These are phyloP conservation scores for Glyphotaelius pellucidus DNA, from an alignment of 2,888 invertebrate species.

Conservation along the genomic window DNA sequence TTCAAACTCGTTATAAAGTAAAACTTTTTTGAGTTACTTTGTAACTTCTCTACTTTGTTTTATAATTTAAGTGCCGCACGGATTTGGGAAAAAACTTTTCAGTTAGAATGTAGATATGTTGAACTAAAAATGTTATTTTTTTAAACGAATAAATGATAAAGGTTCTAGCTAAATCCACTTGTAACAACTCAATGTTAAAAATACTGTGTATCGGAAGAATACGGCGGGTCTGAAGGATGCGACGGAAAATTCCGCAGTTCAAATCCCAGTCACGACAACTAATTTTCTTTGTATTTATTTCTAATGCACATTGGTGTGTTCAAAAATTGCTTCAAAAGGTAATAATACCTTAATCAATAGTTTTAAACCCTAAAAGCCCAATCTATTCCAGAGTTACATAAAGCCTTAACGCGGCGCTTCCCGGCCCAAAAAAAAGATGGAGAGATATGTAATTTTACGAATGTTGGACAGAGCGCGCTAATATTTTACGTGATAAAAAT, in stretches of 20 bases:
- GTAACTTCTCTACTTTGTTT: neutral
- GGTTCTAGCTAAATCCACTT: neutral
- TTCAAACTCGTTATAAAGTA: neutral
- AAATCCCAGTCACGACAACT: neutral
- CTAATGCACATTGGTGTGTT: neutral
- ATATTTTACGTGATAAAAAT: too few relatives aligned
- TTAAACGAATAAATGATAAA: neutral
- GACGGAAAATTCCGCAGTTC: neutral
- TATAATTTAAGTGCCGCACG: neutral
- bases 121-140: neutral
- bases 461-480: too few relatives aligned
- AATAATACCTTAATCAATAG: too few relatives aligned
- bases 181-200: neutral
- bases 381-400: too few relatives aligned
- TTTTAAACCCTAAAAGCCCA: too few relatives aligned
- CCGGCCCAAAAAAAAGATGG: too few relatives aligned
- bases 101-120: neutral
- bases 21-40: neutral
- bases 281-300: neutral
- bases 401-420: too few relatives aligned
- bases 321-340: neutral
- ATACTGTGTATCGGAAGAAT: neutral
- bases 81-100: neutral
- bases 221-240: neutral
- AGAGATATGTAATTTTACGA: too few relatives aligned